phyloP scores from a whole-genome alignment of 2,888 invertebrate genomes.

The Aporophyla lueneburgensis region DNA sequence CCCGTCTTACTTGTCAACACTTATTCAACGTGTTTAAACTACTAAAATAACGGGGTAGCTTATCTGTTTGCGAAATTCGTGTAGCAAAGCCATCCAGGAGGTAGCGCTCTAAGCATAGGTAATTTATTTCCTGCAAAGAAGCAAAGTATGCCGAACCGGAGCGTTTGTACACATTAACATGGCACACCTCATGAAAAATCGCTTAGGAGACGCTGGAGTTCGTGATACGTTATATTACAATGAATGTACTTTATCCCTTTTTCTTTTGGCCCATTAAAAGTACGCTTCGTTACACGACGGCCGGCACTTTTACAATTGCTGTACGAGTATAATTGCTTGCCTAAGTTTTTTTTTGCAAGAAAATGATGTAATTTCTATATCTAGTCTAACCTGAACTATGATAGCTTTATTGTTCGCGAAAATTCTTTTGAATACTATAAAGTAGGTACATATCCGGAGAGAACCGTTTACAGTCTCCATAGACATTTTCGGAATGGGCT shows the following conservation, averaged over 20 bases:
- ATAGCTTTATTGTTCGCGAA: neutral
- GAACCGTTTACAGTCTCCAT: too few species aligned
- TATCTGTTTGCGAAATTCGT: conserved; percentile 83
- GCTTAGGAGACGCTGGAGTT: conserved; percentile 85
- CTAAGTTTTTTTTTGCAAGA: neutral
- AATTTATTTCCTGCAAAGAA: conserved; percentile 89
- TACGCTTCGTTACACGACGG: conserved; percentile 52
- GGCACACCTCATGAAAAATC: conserved; percentile 89
- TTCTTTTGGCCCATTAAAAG: conserved; percentile 67
- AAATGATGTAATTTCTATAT: neutral
- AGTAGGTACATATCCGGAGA: too few species aligned
- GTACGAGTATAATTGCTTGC: conserved; percentile 15
- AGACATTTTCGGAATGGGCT: too few species aligned
- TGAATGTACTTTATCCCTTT: conserved; percentile 58
- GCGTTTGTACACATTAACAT: conserved; percentile 90
- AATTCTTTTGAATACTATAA: neutral
- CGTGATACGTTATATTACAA: conserved; percentile 74
- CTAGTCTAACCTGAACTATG: neutral
- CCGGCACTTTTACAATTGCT: conserved; percentile 15
- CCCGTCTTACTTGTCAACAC: conserved; percentile 57
- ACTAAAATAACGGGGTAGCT: conserved; percentile 68
- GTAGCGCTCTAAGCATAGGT: conserved; percentile 79
- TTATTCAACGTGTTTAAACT: conserved; percentile 66
- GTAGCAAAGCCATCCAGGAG: conserved; percentile 74
- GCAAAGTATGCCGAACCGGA: conserved; percentile 87